These are phyloP conservation scores for Aphrocallistes beatrix DNA, from an alignment of 37 sponge, comb jelly and placozoan genomes.

Conservation along the genomic window DNA sequence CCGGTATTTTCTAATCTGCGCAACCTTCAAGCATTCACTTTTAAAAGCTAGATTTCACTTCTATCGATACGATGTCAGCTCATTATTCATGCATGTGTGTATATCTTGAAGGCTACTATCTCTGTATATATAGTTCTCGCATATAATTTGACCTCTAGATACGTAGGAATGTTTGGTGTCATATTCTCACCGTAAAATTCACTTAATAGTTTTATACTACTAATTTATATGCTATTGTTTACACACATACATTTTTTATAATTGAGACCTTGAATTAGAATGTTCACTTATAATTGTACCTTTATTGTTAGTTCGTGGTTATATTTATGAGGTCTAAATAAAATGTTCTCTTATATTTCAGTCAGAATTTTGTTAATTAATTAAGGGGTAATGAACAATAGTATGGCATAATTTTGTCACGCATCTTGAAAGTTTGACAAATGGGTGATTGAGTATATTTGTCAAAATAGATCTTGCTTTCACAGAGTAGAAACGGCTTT, in stretches of 20 bases:
- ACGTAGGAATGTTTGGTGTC: background rate
- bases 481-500: too few species aligned
- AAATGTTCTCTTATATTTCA: background rate
- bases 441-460: too few species aligned
- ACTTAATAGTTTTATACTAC: slow-evolving; percentile 13
- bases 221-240: background rate
- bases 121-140: slow-evolving; percentile 4
- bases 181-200: background rate
- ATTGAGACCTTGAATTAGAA: background rate
- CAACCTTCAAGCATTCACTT: background rate
- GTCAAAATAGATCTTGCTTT: too few species aligned
- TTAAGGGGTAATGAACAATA: too few species aligned
- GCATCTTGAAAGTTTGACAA: too few species aligned
- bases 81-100: background rate
- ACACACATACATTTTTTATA: slow-evolving; percentile 16
- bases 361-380: too few species aligned
- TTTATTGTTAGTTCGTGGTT: background rate
- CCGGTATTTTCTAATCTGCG: background rate
- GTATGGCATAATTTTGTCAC: too few species aligned
- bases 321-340: slow-evolving; percentile 18
- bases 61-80: background rate
- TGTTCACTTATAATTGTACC: slow-evolving; percentile 18
- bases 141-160: slow-evolving; percentile 13
- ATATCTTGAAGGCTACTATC: background rate
- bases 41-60: background rate